A percentile compares a stretch with the other conserved stretches of the same genome.
These are phyloP conservation scores for Hydropotes inermis DNA, from an alignment of 2,113 vertebrate species.

Conservation along the genomic window DNA sequence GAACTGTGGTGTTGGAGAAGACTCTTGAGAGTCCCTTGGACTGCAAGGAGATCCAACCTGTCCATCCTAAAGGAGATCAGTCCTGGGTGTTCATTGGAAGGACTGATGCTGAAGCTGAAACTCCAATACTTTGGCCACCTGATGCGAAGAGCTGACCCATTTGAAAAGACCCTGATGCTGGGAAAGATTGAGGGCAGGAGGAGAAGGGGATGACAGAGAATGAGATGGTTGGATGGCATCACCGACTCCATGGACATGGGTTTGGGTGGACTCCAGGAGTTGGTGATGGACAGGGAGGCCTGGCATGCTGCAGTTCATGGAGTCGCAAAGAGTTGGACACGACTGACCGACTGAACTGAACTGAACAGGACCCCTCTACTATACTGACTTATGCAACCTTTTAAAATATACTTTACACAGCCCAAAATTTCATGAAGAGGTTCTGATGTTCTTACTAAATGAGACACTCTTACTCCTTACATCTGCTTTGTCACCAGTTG, in stretches of 20 bases:
- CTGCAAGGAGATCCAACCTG: neutral
- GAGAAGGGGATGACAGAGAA: neutral
- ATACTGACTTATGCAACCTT: constrained; percentile 82
- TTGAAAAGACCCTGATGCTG: neutral
- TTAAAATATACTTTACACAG: constrained; percentile 83
- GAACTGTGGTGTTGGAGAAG: neutral
- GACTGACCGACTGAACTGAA: neutral
- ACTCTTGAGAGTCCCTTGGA: neutral
- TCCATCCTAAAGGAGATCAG: neutral
- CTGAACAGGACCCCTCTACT: constrained; percentile 79
- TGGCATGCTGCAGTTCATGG: neutral
- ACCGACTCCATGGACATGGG: accelerated
- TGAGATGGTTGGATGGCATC: neutral
- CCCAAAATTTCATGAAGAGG: constrained; percentile 80
- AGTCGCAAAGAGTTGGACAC: accelerated
- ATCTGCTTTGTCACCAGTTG: constrained; percentile 68
- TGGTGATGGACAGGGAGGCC: neutral
- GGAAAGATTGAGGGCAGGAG: neutral
- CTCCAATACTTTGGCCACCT: neutral
- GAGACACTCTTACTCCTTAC: constrained; percentile 52
- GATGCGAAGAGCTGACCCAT: neutral
- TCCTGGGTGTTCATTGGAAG: neutral
- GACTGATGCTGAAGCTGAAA: neutral
- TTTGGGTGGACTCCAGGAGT: neutral
- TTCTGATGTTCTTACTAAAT: constrained; percentile 77